Conservation (phyloP, 1,140 invertebrate species). For the Polypedilum vanderplanki region DNA sequence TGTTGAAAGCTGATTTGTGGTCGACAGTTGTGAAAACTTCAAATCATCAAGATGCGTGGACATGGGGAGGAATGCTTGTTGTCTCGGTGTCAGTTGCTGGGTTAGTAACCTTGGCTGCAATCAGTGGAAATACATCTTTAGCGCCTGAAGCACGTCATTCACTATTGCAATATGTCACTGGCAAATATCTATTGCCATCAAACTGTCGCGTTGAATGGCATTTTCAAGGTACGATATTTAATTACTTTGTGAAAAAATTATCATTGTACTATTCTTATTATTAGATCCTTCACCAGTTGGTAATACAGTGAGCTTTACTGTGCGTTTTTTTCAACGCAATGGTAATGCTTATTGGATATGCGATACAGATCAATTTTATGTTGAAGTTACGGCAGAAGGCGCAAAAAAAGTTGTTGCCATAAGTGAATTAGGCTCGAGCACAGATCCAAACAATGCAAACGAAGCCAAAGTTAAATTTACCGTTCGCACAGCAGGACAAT, state of each 20-base stretch:
- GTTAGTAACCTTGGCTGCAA: constrained; percentile 74
- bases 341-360: constrained; percentile 87
- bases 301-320: constrained; percentile 80
- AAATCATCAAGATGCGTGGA: constrained; percentile 81
- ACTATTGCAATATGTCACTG: constrained; percentile 82
- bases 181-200: constrained; percentile 79
- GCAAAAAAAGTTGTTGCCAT: constrained; percentile 70
- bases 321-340: constrained; percentile 86
- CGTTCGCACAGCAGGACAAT: constrained; percentile 80
- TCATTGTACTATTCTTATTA: too few species aligned
- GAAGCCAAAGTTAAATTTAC: constrained; percentile 83
- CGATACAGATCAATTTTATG: constrained; percentile 78
- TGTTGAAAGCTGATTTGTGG: constrained; percentile 76
- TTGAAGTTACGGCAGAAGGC: constrained; percentile 72
- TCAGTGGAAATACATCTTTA: constrained; percentile 70
- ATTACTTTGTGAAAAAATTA: too few species aligned
- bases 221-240: too few species aligned
- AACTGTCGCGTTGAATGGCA: constrained; percentile 72
- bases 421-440: constrained; percentile 78
- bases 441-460: constrained; percentile 73
- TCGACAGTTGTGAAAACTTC: constrained; percentile 77
- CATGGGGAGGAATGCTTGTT: constrained; percentile 81
- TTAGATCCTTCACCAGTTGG: constrained; percentile 82
- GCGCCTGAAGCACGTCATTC: constrained; percentile 81
- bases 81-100: constrained; percentile 78